A percentile compares a stretch with the other conserved stretches of the same genome.
Evolutionary conservation across 2,797 vertebrate species (phyloP).

Genomic region (Leucoraja ocellata): DNA sequence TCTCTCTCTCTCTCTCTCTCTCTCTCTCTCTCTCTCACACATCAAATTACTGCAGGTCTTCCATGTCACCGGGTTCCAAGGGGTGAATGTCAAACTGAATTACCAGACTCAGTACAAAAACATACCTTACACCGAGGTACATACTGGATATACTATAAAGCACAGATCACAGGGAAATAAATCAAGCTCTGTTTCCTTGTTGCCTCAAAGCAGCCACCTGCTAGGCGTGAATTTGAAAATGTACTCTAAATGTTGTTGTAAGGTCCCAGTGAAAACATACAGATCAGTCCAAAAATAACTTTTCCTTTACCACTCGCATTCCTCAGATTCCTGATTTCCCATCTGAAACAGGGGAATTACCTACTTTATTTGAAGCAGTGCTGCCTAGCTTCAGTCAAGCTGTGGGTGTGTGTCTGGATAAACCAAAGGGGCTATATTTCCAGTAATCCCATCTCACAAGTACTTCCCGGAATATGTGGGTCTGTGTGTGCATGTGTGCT

Average conservation of each 20-base stretch:
- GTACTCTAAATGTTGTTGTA: constrained; percentile 68
- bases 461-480: neutral
- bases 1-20: too few species aligned
- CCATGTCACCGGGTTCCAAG: too few species aligned
- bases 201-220: constrained; percentile 29
- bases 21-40: neutral
- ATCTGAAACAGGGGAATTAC: constrained; percentile 48
- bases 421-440: neutral
- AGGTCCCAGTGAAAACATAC: constrained; percentile 75
- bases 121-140: neutral
- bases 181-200: neutral
- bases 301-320: constrained; percentile 73
- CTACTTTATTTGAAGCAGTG: constrained; percentile 20
- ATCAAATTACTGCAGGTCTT: neutral
- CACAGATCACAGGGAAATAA: neutral
- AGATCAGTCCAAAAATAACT: constrained; percentile 75
- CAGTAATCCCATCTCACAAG: neutral
- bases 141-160: neutral
- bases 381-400: neutral
- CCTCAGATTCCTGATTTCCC: constrained; percentile 64
- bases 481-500: neutral
- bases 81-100: neutral
- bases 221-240: constrained; percentile 45
- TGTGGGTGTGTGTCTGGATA: neutral
- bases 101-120: neutral